phyloP scores from a whole-genome alignment of 2,113 vertebrate species.

The Corythaeola cristata region DNA sequence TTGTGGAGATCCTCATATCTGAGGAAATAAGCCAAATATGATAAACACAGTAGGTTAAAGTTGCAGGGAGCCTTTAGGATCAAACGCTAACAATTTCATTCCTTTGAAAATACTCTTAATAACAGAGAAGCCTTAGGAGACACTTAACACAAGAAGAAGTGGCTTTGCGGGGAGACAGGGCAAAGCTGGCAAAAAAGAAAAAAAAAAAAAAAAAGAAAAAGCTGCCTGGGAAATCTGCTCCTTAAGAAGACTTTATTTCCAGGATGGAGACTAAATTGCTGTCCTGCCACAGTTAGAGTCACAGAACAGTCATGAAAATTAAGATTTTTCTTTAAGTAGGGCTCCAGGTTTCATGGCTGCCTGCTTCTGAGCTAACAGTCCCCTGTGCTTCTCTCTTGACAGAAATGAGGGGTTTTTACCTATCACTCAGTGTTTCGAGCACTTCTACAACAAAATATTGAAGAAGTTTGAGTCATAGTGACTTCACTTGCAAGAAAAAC shows the following conservation, averaged over 20 bases:
- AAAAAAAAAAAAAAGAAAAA: too few relatives aligned
- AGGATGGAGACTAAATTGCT: not conserved
- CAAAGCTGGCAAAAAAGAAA: not conserved
- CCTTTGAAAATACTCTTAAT: not conserved
- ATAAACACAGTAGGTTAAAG: not conserved
- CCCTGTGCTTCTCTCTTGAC: not conserved
- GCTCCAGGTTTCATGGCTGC: not conserved
- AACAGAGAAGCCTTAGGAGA: not conserved
- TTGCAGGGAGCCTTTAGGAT: not conserved
- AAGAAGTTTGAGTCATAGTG: not conserved
- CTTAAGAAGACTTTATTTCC: not conserved
- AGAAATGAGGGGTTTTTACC: not conserved
- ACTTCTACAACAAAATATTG: not conserved
- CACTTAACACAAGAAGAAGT: not conserved
- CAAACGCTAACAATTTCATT: not conserved
- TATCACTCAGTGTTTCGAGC: not conserved
- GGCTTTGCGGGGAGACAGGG: not conserved
- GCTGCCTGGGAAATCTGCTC: not conserved
- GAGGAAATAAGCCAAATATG: not conserved
- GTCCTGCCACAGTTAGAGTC: not conserved
- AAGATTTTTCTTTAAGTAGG: not conserved
- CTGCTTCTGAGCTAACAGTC: not conserved
- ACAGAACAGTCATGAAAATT: not conserved
- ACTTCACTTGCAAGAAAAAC: not conserved
- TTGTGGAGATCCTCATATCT: not conserved